Percentiles rank a stretch among this genome's conserved stretches.
These are phyloP conservation scores for Macrotis lagotis DNA, from an alignment of 2,113 vertebrate species.

Conservation along the genomic window DNA sequence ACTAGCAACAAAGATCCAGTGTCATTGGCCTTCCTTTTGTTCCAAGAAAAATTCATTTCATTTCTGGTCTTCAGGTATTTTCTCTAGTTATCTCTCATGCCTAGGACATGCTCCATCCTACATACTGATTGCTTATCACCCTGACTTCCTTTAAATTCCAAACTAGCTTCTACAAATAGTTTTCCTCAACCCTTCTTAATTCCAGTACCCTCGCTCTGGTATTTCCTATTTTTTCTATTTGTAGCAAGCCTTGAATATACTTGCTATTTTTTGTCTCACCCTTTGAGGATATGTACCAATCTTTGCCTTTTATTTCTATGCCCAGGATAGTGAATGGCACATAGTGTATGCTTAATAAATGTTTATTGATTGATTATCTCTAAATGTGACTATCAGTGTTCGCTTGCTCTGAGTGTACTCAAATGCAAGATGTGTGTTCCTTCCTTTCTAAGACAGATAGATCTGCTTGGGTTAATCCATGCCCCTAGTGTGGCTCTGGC, in stretches of 20 bases:
- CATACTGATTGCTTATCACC: background rate
- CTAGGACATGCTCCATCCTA: background rate
- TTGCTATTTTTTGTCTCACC: background rate
- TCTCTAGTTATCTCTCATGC: background rate
- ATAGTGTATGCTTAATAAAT: background rate
- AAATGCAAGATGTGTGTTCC: background rate
- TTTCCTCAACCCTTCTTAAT: background rate
- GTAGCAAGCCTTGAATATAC: background rate
- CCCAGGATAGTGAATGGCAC: background rate
- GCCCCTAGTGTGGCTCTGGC: background rate
- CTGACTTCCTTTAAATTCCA: background rate
- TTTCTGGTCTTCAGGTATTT: background rate
- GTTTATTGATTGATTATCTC: constrained; percentile 32
- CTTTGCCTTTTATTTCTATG: background rate
- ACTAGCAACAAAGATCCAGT: no score
- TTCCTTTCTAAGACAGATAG: constrained; percentile 4
- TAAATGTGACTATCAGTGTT: constrained; percentile 4
- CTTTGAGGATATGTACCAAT: background rate
- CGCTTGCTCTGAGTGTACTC: background rate
- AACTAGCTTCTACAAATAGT: background rate
- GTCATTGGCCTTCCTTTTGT: background rate
- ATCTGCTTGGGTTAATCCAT: background rate
- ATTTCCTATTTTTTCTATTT: background rate
- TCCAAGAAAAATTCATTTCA: background rate
- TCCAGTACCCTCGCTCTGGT: background rate